These are phyloP conservation scores for Callyntrura sp. DNA, from an alignment of 2,888 invertebrate genomes.

Conservation along the genomic window DNA sequence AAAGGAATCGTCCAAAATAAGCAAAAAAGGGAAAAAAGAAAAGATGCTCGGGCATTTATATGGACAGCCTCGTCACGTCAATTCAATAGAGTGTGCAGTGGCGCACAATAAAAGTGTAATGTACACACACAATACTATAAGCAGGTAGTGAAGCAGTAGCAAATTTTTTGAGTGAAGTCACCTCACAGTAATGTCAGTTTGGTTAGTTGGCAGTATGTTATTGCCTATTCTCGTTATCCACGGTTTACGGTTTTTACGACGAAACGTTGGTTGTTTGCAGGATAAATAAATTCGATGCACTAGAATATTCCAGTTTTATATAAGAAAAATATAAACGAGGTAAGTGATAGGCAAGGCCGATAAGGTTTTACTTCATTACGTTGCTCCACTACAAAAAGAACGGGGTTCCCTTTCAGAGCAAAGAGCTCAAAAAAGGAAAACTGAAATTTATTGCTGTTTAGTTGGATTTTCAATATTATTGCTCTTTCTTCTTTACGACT, in stretches of 20 bases:
- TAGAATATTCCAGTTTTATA: too few species aligned
- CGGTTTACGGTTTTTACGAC: slow-evolving; percentile 42
- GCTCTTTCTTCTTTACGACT: neutral
- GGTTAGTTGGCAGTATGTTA: slow-evolving; percentile 33
- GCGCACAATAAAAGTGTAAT: neutral
- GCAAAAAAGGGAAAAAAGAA: slow-evolving; percentile 50
- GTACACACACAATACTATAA: slow-evolving; percentile 14
- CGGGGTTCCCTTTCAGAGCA: too few species aligned
- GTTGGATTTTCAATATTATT: slow-evolving; percentile 39
- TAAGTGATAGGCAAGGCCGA: too few species aligned
- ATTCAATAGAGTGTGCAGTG: neutral
- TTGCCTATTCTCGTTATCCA: slow-evolving; percentile 42
- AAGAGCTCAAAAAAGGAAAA: neutral
- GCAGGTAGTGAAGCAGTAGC: slow-evolving; percentile 18
- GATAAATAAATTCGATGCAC: too few species aligned
- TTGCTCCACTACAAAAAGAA: too few species aligned
- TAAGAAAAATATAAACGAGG: too few species aligned
- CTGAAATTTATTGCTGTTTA: neutral
- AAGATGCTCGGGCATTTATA: slow-evolving; percentile 2
- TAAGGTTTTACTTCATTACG: too few species aligned
- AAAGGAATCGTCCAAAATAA: slow-evolving; percentile 41
- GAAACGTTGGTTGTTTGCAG: slow-evolving; percentile 24
- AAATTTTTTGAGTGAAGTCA: slow-evolving; percentile 46
- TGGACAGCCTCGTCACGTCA: neutral
- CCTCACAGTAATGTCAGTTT: slow-evolving; percentile 29